phyloP scores from a whole-genome alignment of 2,888 invertebrate species.

The Drosophila glabriapex region DNA sequence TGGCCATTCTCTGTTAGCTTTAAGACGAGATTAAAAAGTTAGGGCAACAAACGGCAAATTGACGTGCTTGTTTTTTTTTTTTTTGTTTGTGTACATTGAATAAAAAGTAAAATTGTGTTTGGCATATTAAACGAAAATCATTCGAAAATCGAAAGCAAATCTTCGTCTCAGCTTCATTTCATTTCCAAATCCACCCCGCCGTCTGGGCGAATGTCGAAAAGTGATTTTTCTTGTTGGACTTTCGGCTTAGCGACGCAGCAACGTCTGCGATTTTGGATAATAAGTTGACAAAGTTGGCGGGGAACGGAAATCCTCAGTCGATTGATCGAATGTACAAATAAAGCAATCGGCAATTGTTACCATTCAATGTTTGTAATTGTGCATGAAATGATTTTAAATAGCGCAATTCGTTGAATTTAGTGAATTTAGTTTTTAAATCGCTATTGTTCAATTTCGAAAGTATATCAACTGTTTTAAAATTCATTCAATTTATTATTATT shows the following conservation, averaged over 20 bases:
- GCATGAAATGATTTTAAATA: constrained; percentile 19
- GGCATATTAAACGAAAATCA: constrained; percentile 70
- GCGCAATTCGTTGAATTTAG: background rate
- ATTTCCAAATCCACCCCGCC: background rate
- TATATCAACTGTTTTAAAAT: background rate
- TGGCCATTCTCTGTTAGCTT: constrained; percentile 11
- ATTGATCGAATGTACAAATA: constrained; percentile 46
- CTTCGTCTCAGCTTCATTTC: constrained; percentile 29
- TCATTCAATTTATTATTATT: background rate
- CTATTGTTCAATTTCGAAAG: background rate
- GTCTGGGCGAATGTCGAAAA: constrained; percentile 52
- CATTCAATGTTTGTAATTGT: constrained; percentile 22
- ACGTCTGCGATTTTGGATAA: constrained; percentile 62
- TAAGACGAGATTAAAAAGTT: constrained; percentile 62
- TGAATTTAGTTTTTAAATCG: background rate
- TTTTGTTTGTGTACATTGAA: constrained; percentile 69
- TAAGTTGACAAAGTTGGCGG: constrained; percentile 39
- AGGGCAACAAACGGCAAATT: constrained; percentile 54
- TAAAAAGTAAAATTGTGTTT: constrained; percentile 76
- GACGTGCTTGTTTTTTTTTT: constrained; percentile 41
- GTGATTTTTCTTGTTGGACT: constrained; percentile 79
- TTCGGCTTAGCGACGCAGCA: constrained; percentile 71
- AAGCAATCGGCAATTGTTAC: constrained; percentile 25
- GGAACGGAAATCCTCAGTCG: constrained; percentile 22
- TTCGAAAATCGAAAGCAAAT: constrained; percentile 71